phyloP scores from a whole-genome alignment of 2,113 vertebrate species.

The Chrysochloris asiatica region DNA sequence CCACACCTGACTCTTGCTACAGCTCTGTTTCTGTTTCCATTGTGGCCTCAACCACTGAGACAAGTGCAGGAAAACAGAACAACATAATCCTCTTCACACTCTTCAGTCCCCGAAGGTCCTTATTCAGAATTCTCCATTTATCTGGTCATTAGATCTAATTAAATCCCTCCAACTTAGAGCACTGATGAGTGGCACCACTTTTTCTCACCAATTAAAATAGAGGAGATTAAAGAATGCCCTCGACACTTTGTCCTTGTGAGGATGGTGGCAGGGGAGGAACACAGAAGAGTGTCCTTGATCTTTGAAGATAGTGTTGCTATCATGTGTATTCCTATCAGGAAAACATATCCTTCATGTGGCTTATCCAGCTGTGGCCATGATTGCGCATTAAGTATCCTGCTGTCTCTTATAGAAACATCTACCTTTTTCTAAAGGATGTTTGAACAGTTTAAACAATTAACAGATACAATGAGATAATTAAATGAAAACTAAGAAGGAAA shows the following conservation, averaged over 20 bases:
- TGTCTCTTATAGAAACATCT: neutral
- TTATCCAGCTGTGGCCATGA: conserved; percentile 3
- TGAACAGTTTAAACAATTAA: conserved; percentile 23
- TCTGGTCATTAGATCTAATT: conserved; percentile 85
- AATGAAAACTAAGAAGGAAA: neutral
- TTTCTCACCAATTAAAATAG: conserved; percentile 80
- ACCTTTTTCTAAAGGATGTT: conserved; percentile 27
- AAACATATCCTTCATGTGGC: neutral
- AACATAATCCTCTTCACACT: conserved; percentile 73
- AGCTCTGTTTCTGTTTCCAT: neutral
- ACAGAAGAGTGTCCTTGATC: neutral
- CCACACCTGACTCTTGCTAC: neutral
- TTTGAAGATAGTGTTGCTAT: neutral
- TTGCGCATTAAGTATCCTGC: neutral
- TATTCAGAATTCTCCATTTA: conserved; percentile 79
- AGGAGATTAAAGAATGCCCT: conserved; percentile 77
- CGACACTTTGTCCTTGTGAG: conserved; percentile 68
- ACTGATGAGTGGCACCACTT: conserved; percentile 76
- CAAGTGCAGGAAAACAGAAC: conserved; percentile 51
- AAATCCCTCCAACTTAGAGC: conserved; percentile 78
- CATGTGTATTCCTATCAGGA: neutral
- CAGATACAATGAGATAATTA: neutral
- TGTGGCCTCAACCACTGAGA: neutral
- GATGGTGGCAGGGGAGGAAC: neutral
- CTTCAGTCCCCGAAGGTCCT: conserved; percentile 77